Conservation (phyloP, 2,797 vertebrate species). For the Hypotaenidia philippensis region DNA sequence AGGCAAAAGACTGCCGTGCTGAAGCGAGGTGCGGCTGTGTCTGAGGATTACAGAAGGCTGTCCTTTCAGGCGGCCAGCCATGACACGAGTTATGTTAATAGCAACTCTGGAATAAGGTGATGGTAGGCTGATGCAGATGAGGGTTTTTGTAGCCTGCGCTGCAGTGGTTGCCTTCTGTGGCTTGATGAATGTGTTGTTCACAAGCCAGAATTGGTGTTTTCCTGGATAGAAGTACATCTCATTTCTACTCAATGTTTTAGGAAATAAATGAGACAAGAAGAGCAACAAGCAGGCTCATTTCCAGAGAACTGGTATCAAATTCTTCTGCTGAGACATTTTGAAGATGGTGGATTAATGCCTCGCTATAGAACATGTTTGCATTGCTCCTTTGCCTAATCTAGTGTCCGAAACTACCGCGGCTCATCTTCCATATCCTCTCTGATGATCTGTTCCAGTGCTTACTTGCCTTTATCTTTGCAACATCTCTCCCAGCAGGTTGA, state of each 20-base stretch:
- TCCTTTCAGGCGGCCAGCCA: neutral
- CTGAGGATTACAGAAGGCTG: neutral
- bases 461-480: neutral
- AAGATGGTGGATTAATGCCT: neutral
- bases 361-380: neutral
- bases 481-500: neutral
- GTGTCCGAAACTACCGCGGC: neutral
- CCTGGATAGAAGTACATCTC: neutral
- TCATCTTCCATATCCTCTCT: neutral
- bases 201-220: neutral
- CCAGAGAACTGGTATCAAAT: neutral
- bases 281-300: neutral
- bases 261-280: neutral
- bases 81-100: neutral
- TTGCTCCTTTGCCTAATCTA: neutral
- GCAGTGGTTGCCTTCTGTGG: neutral
- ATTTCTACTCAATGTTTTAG: neutral
- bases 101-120: neutral
- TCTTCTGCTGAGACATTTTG: neutral
- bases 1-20: neutral
- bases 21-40: neutral
- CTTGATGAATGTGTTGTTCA: conserved; percentile 17
- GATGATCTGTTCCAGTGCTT: neutral
- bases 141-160: neutral
- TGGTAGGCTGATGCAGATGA: neutral